Evolutionary conservation across 2,888 invertebrate species (phyloP), one percentile per base, ranked within the genome.

Genomic region (Atethmia centrago): DNA sequence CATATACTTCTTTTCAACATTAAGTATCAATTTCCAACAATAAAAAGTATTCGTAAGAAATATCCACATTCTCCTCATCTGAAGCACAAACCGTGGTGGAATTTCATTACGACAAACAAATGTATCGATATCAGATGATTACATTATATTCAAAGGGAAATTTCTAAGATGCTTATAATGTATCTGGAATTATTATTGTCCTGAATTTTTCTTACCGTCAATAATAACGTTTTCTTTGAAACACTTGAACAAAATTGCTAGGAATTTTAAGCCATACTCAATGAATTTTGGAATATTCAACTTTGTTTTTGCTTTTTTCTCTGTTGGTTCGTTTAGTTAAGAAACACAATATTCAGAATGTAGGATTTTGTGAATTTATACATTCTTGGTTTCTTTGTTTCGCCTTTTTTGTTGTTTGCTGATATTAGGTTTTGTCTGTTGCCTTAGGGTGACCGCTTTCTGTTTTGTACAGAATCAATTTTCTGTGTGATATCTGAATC

Each of bases 171-270:
- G 70, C 81, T 86, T 86, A 83, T 77, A 83, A 87, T 66, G 79
- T 88, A 87, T 88, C 74, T 83, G 53, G 79, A 84, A 83, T 86
- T 88, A 83, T 86, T 88, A 85, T 80, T 87, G 82, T 85, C 82
- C 53, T 53, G 49, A 79, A 75, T 79, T 82, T 83, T 81, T 81
- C 68, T 28, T 74, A 49, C 61, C 79, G 67, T 71, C 71, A 77
- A 72, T 70, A 83, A 83, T 76, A 82, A 80, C 64, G 66, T 80
- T 87, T 85, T 77, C 83, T 84, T 84, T 78, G 74, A 67, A 79
- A 74, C 68, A 83, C 65, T 81, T 77, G 71, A 70, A 80, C 65
- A 31, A 75, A 77, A 79, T 78, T 81, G 71, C 25, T 56, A 63
- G 64, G 53, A 77, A 79, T 80, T 79, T 77, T 79, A 78, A 83